A percentile compares a stretch with the other conserved stretches of the same genome.
These are phyloP conservation scores for Limulus polyphemus DNA, from an alignment of 2,888 invertebrate genomes.

Conservation along the genomic window DNA sequence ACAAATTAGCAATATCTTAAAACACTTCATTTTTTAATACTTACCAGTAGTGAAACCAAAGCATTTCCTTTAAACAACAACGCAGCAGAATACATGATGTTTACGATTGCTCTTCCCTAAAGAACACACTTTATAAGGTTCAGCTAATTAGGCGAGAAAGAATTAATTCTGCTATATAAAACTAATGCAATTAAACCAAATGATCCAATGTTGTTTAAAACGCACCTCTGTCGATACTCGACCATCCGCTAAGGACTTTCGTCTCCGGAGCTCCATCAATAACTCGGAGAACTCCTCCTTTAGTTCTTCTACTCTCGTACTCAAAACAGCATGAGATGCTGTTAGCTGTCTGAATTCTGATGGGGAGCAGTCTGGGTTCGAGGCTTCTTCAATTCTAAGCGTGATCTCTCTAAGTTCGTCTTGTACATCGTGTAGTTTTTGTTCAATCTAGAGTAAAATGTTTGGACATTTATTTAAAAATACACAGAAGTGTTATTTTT, in stretches of 20 bases:
- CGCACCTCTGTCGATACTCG: slow-evolving; percentile 10
- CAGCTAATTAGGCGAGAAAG: too few relatives aligned
- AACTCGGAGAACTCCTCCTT: slow-evolving; percentile 39
- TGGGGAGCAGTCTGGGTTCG: background rate
- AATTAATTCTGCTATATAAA: too few relatives aligned
- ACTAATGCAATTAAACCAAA: background rate
- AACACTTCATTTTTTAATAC: too few relatives aligned
- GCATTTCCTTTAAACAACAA: too few relatives aligned
- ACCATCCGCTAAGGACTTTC: slow-evolving; percentile 34
- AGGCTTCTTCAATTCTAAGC: slow-evolving; percentile 24
- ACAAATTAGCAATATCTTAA: too few relatives aligned
- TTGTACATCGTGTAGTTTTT: slow-evolving; percentile 34
- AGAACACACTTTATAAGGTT: too few relatives aligned
- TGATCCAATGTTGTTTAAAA: background rate
- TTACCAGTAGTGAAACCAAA: too few relatives aligned
- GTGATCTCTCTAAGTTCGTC: slow-evolving; percentile 33
- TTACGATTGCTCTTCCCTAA: too few relatives aligned
- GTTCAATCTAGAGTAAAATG: slow-evolving; percentile 10
- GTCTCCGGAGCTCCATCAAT: slow-evolving; percentile 36
- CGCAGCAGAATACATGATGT: too few relatives aligned
- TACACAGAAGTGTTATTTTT: too few relatives aligned
- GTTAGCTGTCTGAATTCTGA: too few relatives aligned
- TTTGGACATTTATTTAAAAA: too few relatives aligned
- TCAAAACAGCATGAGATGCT: slow-evolving; percentile 25
- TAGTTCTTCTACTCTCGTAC: slow-evolving; percentile 31